Percentiles rank a stretch among this genome's conserved stretches.
These are phyloP conservation scores for Amblyraja radiata DNA, from an alignment of 2,797 vertebrate genomes.

Conservation along the genomic window DNA sequence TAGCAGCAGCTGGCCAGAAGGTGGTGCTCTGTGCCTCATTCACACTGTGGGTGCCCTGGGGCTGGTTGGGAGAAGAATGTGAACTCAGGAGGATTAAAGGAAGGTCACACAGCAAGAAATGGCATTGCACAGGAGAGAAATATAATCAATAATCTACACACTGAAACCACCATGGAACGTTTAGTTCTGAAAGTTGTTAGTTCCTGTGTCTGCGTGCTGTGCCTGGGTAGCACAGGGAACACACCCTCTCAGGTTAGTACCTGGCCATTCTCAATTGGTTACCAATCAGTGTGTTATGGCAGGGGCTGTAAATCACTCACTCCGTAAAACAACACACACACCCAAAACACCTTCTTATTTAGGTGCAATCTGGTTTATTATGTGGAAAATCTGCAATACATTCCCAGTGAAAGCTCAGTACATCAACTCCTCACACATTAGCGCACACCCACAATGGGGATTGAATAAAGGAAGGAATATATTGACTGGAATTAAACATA, in stretches of 20 bases:
- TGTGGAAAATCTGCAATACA: not conserved
- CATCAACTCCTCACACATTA: not conserved
- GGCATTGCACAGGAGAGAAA: no score
- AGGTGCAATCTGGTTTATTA: not conserved
- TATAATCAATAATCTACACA: no score
- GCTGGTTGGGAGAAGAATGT: not conserved
- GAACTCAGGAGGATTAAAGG: not conserved
- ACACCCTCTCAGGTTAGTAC: no score
- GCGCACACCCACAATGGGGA: not conserved
- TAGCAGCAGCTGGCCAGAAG: no score
- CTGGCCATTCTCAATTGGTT: not conserved
- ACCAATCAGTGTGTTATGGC: not conserved
- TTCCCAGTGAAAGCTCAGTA: constrained; percentile 10
- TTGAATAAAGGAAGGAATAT: not conserved
- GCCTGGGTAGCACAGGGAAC: no score
- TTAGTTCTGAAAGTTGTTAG: no score
- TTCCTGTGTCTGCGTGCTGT: no score
- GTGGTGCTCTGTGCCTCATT: not conserved
- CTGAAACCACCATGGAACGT: no score
- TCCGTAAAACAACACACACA: not conserved
- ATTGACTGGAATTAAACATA: not conserved
- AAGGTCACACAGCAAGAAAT: no score
- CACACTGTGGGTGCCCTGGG: not conserved
- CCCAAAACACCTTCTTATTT: constrained; percentile 4
- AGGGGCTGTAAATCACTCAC: not conserved